phyloP scores from a whole-genome alignment of 2,113 vertebrate genomes.

The Nycticryphes semicollaris region DNA sequence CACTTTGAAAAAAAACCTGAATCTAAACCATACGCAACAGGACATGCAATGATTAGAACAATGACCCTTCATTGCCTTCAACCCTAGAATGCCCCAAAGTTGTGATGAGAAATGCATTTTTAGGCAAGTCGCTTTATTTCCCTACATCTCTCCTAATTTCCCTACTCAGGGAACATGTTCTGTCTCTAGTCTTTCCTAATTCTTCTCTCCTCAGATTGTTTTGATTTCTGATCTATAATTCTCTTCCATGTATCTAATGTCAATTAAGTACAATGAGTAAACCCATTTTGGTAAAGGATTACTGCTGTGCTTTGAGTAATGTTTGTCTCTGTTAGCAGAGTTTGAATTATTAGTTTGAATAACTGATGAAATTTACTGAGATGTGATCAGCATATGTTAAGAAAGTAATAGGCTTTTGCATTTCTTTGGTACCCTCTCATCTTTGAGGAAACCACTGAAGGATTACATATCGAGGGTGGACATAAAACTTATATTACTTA shows the following conservation, averaged over 20 bases:
- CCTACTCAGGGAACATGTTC: background rate
- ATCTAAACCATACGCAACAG: background rate
- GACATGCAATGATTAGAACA: slow-evolving; percentile 45
- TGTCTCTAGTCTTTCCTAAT: background rate
- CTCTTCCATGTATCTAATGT: background rate
- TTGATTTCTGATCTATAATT: background rate
- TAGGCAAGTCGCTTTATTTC: background rate
- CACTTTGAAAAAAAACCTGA: slow-evolving; percentile 14
- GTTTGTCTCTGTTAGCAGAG: background rate
- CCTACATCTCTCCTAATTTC: background rate
- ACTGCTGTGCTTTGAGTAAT: background rate
- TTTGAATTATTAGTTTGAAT: background rate
- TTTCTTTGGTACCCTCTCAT: background rate
- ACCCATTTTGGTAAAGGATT: background rate
- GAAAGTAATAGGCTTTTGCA: background rate
- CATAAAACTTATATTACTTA: background rate
- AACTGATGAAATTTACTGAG: background rate
- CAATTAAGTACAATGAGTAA: background rate
- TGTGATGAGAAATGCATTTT: background rate
- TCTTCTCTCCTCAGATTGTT: background rate
- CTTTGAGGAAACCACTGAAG: background rate
- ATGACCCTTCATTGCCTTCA: background rate
- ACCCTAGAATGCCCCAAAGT: background rate
- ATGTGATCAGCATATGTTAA: background rate
- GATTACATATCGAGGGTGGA: fast-evolving